Evolutionary conservation across 2,888 invertebrate genomes (phyloP), one percentile per base, ranked within the genome.

Genomic region (Acanthacorydalis orientalis): DNA sequence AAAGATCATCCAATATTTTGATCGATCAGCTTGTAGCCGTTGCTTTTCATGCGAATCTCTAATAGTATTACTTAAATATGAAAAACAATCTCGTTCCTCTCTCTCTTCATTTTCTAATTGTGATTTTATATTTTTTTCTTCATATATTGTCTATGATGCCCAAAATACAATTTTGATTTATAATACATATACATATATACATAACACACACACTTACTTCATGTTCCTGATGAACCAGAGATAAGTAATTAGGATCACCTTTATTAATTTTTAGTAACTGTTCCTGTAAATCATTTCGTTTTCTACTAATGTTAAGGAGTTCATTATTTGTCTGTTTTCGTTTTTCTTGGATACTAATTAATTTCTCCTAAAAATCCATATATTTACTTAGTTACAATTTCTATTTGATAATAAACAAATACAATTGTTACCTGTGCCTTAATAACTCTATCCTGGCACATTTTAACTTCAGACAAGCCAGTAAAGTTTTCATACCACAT

Each of bases 21-120:
- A 86, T 48, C 83, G 72, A 61, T 89, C 87, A 4, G 83, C 77
- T 57, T 87, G 82, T 0, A 83, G 78, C 35, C 88, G 64, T 62
- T 90, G 89, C 48, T 83, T 73, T 62, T 90, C 89, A 59, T 90
- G 88, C 14, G 84, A 84, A 53, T 84, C 76, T 52, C 88, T 75
- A 0, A 89, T 78, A 0, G 84, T 80, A 15, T 78, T 77, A 0
- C 84, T 81, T 60, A 88, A 74, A 0, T 75, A 71, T 0, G 78
- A 74, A 60, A 88, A 88, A 10, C 76, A 63, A 46, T 83, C 83
- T 4, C 87, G 65, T 62, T 90, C 89, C n/a, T 74, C 73, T 42
- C 77, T 70, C 59, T 89, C 89, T 1, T 77, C 72, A 2, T 73
- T 67, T 10, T 74, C 68, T 57, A 86, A 81, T 11, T 76, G 65